phyloP scores from a whole-genome alignment of 1,140 invertebrate species.

The Saccostrea echinata region DNA sequence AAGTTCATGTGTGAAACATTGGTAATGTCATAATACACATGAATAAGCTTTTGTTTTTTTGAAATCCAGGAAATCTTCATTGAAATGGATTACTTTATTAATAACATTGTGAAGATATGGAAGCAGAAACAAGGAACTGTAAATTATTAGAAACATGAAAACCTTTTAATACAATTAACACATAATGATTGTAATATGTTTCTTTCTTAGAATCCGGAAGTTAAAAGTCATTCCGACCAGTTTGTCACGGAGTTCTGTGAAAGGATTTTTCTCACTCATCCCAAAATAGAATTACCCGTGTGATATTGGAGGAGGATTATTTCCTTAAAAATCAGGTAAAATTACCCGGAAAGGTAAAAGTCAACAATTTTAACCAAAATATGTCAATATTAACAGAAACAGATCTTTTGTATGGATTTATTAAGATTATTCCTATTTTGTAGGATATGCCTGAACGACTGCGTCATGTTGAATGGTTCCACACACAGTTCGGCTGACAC shows the following conservation, averaged over 20 bases:
- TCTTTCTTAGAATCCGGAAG: background rate
- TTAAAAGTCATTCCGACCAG: background rate
- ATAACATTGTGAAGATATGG: too few relatives aligned
- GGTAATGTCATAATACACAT: too few relatives aligned
- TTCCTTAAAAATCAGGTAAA: slow-evolving; percentile 1
- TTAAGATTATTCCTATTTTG: background rate
- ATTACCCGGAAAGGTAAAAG: background rate
- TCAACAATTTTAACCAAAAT: too few relatives aligned
- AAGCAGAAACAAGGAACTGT: background rate
- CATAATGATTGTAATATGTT: too few relatives aligned
- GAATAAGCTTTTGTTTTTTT: too few relatives aligned
- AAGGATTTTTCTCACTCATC: slow-evolving; percentile 27
- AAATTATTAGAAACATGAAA: too few relatives aligned
- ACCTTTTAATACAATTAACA: too few relatives aligned
- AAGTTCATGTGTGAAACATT: background rate
- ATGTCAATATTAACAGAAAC: too few relatives aligned
- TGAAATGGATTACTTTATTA: too few relatives aligned
- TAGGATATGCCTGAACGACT: background rate
- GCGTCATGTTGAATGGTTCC: background rate
- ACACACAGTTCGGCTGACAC: background rate
- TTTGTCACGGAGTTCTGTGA: slow-evolving; percentile 44
- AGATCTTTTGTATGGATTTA: too few relatives aligned
- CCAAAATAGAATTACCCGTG: slow-evolving; percentile 42
- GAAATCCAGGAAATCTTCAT: too few relatives aligned
- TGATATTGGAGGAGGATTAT: background rate